Evolutionary conservation across 2,113 vertebrate genomes (phyloP).

Genomic region (Nycticryphes semicollaris): DNA sequence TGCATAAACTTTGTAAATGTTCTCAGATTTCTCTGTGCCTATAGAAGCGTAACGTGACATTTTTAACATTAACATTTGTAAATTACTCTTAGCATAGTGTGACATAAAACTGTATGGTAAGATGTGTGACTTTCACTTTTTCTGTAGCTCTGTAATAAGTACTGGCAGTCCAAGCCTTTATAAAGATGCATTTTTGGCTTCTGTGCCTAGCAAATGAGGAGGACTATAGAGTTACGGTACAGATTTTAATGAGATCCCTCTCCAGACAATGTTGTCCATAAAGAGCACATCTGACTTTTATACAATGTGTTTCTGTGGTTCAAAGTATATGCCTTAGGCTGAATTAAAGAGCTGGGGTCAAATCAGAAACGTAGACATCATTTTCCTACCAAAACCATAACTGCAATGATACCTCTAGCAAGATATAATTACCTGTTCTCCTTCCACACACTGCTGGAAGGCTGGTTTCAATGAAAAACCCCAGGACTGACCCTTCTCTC

Average conservation of each 20-base stretch:
- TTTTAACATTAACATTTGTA: neutral
- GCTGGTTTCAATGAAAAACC: neutral
- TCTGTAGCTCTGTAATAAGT: neutral
- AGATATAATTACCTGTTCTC: neutral
- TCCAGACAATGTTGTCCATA: neutral
- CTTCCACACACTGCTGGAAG: neutral
- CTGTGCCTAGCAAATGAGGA: neutral
- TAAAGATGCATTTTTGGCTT: neutral
- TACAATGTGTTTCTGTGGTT: neutral
- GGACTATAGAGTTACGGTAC: neutral
- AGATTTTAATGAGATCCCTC: neutral
- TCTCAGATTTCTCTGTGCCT: neutral
- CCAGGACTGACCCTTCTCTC: neutral
- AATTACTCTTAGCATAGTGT: neutral
- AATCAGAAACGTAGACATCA: neutral
- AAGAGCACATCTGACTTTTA: neutral
- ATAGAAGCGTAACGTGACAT: neutral
- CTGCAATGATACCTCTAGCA: neutral
- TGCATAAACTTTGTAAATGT: neutral
- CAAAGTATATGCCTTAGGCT: neutral
- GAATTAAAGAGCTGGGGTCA: neutral
- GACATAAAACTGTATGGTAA: neutral
- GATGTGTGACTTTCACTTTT: neutral
- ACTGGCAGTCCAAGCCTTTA: neutral
- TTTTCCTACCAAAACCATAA: neutral